Evolutionary conservation across 2,888 invertebrate species (phyloP).

Genomic region (Dendrolimus pini): DNA sequence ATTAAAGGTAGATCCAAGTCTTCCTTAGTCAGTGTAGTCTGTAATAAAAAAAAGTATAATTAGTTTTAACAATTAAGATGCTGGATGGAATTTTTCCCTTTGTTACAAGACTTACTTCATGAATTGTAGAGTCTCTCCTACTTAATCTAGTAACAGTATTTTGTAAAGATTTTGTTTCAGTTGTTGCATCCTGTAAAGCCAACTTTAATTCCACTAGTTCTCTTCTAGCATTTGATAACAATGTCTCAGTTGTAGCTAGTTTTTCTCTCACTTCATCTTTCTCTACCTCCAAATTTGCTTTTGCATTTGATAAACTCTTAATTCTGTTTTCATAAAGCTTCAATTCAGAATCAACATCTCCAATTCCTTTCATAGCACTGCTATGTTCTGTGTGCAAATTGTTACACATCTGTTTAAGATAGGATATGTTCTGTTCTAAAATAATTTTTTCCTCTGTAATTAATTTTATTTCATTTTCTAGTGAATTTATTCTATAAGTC

Average conservation of each 20-base stretch:
- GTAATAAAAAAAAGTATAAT: constrained; percentile 11
- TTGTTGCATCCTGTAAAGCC: constrained; percentile 79
- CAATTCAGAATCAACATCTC: constrained; percentile 53
- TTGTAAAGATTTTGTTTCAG: constrained; percentile 77
- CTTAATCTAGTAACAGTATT: constrained; percentile 58
- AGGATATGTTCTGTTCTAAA: constrained; percentile 58
- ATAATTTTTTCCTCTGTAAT: constrained; percentile 58
- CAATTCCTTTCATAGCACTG: constrained; percentile 31
- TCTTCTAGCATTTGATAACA: constrained; percentile 81
- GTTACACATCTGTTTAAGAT: constrained; percentile 62
- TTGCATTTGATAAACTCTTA: constrained; percentile 65
- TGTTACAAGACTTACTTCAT: constrained; percentile 36
- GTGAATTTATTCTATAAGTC: constrained; percentile 50
- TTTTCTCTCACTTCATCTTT: constrained; percentile 77
- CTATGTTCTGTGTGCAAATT: constrained; percentile 47
- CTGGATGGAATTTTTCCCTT: no score
- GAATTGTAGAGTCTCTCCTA: constrained; percentile 38
- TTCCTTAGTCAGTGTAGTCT: constrained; percentile 42
- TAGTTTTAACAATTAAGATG: not conserved
- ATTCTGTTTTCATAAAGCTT: constrained; percentile 67
- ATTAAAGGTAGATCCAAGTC: constrained; percentile 51
- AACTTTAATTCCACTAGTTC: constrained; percentile 79
- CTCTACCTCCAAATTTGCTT: constrained; percentile 80
- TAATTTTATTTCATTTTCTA: constrained; percentile 64
- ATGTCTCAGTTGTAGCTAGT: constrained; percentile 76